These are phyloP conservation scores for Odocoileus virginianus DNA, from an alignment of 2,113 vertebrate genomes.

Conservation along the genomic window DNA sequence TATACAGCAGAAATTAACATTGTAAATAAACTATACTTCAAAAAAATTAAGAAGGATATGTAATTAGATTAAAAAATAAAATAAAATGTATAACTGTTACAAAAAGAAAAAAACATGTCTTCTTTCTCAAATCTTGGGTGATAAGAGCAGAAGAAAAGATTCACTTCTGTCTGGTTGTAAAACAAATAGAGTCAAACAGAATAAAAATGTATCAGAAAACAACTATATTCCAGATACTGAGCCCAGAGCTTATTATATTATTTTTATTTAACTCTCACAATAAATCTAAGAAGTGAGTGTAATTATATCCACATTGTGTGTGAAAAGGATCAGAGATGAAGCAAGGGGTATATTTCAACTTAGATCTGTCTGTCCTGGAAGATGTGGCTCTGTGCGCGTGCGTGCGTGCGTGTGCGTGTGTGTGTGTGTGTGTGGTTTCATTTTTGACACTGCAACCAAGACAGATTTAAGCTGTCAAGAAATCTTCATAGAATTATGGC, in stretches of 20 bases:
- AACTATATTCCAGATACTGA: background rate
- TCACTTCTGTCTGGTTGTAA: background rate
- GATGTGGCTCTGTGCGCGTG: background rate
- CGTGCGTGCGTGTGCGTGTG: rapidly evolving
- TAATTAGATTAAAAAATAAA: background rate
- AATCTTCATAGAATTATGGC: background rate
- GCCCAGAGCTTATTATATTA: background rate
- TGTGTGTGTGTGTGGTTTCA: background rate
- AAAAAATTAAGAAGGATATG: background rate
- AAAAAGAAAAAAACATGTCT: background rate
- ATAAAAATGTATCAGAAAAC: background rate
- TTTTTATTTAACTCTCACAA: conserved; percentile 2
- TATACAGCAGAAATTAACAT: background rate
- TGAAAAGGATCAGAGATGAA: background rate
- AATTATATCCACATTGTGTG: background rate
- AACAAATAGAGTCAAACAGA: background rate
- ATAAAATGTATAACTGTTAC: background rate
- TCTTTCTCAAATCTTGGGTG: background rate
- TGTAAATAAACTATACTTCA: background rate
- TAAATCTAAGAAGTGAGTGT: background rate
- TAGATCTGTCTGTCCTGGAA: background rate
- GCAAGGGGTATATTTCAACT: background rate
- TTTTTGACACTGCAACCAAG: background rate
- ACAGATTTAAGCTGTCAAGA: background rate
- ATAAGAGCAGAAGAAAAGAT: background rate